A percentile compares a stretch with the other conserved stretches of the same genome.
These are phyloP conservation scores for Andrena trimmerana DNA, from an alignment of 2,888 invertebrate genomes.

Conservation along the genomic window DNA sequence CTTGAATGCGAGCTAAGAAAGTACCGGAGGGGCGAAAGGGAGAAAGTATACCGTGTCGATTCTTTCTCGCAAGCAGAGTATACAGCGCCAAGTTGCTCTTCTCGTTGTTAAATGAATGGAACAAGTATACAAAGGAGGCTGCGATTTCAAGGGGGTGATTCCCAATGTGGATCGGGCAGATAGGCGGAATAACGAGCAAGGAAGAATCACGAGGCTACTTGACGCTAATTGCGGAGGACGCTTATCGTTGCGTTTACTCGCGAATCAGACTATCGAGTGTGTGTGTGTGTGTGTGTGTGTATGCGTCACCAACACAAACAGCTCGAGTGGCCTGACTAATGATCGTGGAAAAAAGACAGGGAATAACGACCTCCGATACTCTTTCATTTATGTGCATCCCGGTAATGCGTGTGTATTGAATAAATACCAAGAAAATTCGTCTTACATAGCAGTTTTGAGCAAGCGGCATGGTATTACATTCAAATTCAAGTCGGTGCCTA, in stretches of 20 bases:
- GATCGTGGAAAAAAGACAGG: slow-evolving; percentile 52
- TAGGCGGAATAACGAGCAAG: slow-evolving; percentile 65
- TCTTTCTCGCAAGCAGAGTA: slow-evolving; percentile 10
- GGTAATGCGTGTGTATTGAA: slow-evolving; percentile 4
- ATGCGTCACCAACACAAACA: slow-evolving; percentile 43
- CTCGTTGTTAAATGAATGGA: slow-evolving; percentile 59
- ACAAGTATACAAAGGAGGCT: slow-evolving; percentile 46
- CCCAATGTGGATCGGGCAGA: slow-evolving; percentile 49
- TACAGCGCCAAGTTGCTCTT: slow-evolving; percentile 47
- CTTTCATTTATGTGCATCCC: slow-evolving; percentile 34
- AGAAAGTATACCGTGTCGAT: slow-evolving; percentile 9
- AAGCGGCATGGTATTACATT: neutral
- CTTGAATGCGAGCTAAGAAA: slow-evolving; percentile 13
- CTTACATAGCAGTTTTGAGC: slow-evolving; percentile 9
- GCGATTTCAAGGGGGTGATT: slow-evolving; percentile 55
- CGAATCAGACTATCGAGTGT: slow-evolving; percentile 51
- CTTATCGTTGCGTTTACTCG: slow-evolving; percentile 66
- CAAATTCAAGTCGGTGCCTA: neutral
- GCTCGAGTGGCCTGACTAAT: slow-evolving; percentile 53
- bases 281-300: slow-evolving; percentile 25
- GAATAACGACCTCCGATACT: slow-evolving; percentile 53
- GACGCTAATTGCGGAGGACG: slow-evolving; percentile 69
- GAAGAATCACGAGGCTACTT: slow-evolving; percentile 67
- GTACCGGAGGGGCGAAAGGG: neutral
- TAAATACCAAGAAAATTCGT: slow-evolving; percentile 5